Conservation (phyloP, 2,797 vertebrate species). For the Chaetodon trifasciatus region DNA sequence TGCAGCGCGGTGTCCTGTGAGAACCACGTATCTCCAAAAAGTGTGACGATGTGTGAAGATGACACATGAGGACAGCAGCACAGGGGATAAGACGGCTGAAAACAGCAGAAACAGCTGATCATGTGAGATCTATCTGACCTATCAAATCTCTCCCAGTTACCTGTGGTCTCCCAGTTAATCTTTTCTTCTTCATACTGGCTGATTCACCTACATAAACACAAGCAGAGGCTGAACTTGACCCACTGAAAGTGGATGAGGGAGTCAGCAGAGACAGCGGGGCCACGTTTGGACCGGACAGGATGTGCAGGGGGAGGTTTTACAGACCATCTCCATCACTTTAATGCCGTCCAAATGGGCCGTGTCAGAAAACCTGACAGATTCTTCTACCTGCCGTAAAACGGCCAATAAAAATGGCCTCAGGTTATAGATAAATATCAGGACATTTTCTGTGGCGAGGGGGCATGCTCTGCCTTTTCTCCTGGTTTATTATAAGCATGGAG, state of each 20-base stretch:
- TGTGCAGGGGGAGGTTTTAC: not conserved
- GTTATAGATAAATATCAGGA: constrained; percentile 19
- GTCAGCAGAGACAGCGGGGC: not conserved
- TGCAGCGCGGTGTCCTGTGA: too few relatives aligned
- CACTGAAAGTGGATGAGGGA: not conserved
- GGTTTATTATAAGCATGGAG: constrained; percentile 24
- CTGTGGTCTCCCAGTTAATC: not conserved
- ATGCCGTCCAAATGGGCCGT: not conserved
- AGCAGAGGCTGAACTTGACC: not conserved
- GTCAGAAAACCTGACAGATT: not conserved
- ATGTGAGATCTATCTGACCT: not conserved
- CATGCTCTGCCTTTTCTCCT: too few relatives aligned
- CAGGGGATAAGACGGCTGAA: too few relatives aligned
- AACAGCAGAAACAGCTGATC: too few relatives aligned
- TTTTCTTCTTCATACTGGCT: not conserved
- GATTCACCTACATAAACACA: not conserved
- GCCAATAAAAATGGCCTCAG: not conserved
- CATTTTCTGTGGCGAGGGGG: not conserved
- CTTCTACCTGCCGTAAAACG: not conserved
- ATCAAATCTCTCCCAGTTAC: not conserved
- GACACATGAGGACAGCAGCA: too few relatives aligned
- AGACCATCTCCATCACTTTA: not conserved
- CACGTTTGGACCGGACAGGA: not conserved
- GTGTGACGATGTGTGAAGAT: too few relatives aligned
- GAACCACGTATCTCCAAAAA: too few relatives aligned